These are phyloP conservation scores for Meloidogyne floridensis DNA, from an alignment of 1,140 invertebrate species.

Conservation along the genomic window DNA sequence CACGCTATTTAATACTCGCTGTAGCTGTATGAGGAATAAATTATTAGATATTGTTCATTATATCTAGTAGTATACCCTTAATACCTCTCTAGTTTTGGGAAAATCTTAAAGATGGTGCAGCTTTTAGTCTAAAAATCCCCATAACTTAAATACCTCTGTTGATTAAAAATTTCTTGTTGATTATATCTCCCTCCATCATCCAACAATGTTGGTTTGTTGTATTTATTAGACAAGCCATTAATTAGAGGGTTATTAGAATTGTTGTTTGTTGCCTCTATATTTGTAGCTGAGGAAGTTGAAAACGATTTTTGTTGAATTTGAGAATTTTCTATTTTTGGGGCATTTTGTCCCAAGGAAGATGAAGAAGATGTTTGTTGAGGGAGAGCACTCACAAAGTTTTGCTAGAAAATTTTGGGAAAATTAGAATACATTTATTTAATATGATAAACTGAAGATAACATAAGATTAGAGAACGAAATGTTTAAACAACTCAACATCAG, in stretches of 20 bases:
- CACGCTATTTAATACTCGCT: too few species aligned
- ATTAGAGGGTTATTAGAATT: neutral
- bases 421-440: neutral
- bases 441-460: too few species aligned
- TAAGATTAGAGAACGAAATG: too few species aligned
- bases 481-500: too few species aligned
- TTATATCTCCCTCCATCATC: neutral
- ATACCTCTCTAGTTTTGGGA: too few species aligned
- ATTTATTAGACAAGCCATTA: neutral
- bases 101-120: too few species aligned
- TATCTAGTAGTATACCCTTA: too few species aligned
- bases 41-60: too few species aligned
- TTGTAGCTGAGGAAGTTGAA: too few species aligned
- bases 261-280: neutral
- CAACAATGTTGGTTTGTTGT: neutral
- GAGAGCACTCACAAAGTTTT: constrained; percentile 26
- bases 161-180: neutral
- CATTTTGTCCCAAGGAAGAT: neutral
- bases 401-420: neutral
- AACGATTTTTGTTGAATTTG: neutral
- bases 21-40: too few species aligned
- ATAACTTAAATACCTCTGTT: neutral
- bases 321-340: neutral
- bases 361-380: constrained; percentile 1
- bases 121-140: too few species aligned